A percentile compares a stretch with the other conserved stretches of the same genome.
These are phyloP conservation scores for Cotesia congregata DNA, from an alignment of 2,888 invertebrate genomes.

Conservation along the genomic window DNA sequence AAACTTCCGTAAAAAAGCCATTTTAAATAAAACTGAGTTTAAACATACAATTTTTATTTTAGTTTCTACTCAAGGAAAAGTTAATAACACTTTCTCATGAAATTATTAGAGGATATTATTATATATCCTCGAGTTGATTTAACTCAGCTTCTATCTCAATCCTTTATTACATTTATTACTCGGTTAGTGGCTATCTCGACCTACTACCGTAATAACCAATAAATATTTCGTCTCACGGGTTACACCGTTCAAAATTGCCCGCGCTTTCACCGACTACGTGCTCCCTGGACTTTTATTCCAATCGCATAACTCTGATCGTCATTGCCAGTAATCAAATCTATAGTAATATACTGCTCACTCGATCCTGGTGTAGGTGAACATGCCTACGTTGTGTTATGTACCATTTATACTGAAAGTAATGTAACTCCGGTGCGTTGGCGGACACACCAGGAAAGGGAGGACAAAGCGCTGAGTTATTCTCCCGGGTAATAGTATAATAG, in stretches of 20 bases:
- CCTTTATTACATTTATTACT: no score
- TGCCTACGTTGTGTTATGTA: neutral
- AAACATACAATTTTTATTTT: no score
- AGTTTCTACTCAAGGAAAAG: neutral
- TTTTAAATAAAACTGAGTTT: neutral
- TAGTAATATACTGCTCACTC: neutral
- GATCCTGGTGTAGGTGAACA: neutral
- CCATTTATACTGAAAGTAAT: slow-evolving; percentile 1
- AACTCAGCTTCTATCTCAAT: no score
- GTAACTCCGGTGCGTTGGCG: slow-evolving; percentile 13
- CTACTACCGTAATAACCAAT: slow-evolving; percentile 44
- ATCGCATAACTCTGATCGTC: slow-evolving; percentile 3
- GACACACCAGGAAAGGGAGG: slow-evolving; percentile 3
- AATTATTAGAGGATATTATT: slow-evolving; percentile 25
- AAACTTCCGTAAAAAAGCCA: slow-evolving; percentile 43
- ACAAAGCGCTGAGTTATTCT: slow-evolving; percentile 29
- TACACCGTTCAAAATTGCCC: slow-evolving; percentile 28
- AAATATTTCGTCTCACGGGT: slow-evolving; percentile 41
- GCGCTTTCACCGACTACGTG: slow-evolving; percentile 35
- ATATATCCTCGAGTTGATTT: neutral
- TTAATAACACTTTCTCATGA: slow-evolving; percentile 34
- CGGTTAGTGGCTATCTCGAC: slow-evolving; percentile 11
- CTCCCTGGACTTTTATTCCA: slow-evolving; percentile 1
- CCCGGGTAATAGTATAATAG: neutral
- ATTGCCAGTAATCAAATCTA: neutral